Base-by-base conservation (phyloP, 1,140 invertebrate genomes). In the Melanaphis sacchari region DNA sequence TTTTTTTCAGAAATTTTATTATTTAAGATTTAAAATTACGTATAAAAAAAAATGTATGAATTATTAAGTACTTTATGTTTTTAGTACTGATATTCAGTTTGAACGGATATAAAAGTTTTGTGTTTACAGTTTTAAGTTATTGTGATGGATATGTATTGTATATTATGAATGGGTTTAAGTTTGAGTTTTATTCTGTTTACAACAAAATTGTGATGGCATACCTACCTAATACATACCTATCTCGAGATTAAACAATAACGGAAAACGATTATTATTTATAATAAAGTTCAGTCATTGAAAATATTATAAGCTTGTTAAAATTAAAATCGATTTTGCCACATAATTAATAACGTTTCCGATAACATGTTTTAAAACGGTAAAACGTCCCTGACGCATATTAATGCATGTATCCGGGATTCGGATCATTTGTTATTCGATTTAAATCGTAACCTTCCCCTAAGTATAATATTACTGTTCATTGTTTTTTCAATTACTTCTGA, bases 321-420 rank as follows among this genome's bases (percentile, higher is more conserved):
- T 46, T 46, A 43, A 46, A 46, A 87, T 46, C 31, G 43, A 46
- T 87, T 87, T 46, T 46, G 85, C 46, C 31, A 24, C 43, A 31
- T 26, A 46, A 87, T 87, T 87, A 87, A 87, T 46, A 87, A 87
- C 41, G 41, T 87, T 87, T 46, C 24, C 18, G 5, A 43, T 46
- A 46, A 76, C 18, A 46, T 46, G 46, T 46, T 46, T 46, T 46
- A 87, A 21, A 87, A 46, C 85, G n/a, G 85, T 46, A n/a, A 46
- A 87, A 87, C 26, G 85, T 46, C 85, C 85, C 85, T 87, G 41
- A 87, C 59, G 59, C n/a, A 87, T 46, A 87, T 87, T 46, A 46
- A 31, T n/a, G 31, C 24, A 46, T 31, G 85, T 87, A 46, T 87
- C 85, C 41, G 43, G 43, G n/a, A 46, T 87, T 43, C 41, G 31